Base-by-base conservation (phyloP, 2,797 vertebrate genomes). In the Acipenser transmontanus region DNA sequence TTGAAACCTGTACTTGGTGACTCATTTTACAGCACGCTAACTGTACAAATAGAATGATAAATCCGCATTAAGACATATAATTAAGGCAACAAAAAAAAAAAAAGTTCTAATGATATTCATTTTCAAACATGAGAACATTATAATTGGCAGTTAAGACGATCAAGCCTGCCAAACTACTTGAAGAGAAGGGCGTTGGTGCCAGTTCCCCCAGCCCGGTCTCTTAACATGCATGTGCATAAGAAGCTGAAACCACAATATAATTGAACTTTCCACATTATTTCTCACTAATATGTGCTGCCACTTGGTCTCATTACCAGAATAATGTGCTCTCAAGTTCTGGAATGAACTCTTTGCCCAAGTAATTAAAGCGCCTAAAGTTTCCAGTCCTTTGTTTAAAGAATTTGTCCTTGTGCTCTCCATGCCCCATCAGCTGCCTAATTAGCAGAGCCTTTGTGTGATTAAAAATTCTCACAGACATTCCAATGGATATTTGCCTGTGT, bases 281-380 rank as follows among this genome's bases (percentile, higher is more conserved):
- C 91, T 90, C 85, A 74, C 88, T 91, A 91, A 93, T 91, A 89
- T 87, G 88, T 87, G 87, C 91, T 86, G 84, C 91, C 92, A 89
- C 92, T 94, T 91, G 87, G 88, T 92, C 92, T 92, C 93, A 95
- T 96, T 95, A 93, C 92, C 88, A 92, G 92, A 94, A 94, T 94
- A 93, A 95, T 94, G 93, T 94, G 93, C 93, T 98, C 93, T 94
- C 91, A 94, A 95, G 94, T 97, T 97, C 93, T 89, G 92, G 92
- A 95, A 95, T 96, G 96, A 99, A 97, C 96, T 96, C 93, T 95
- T 95, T 92, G 93, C 93, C 94, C 92, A 91, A 94, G 95, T 97
- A 98, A 98, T 99, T 98, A 98, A 95, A 92, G 94, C 93, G 93
- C 93, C 94, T 94, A 96, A 98, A 99, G 96, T 98, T 98, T 97